Conservation (phyloP, 35 echinoderm and acorn worm species). For the Stichopus chloronotus region DNA sequence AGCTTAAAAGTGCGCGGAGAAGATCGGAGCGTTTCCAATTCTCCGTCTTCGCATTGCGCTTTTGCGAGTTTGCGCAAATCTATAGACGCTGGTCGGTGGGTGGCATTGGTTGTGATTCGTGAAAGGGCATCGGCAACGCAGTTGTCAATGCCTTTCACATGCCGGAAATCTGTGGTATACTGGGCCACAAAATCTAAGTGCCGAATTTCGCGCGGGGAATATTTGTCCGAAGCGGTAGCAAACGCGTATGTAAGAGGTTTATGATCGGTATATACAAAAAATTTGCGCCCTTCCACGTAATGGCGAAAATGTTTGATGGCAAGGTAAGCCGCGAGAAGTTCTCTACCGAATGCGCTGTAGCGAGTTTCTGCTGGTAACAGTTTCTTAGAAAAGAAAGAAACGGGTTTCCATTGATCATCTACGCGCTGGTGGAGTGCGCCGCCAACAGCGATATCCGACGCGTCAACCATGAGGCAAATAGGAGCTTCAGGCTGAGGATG, state of each 20-base stretch:
- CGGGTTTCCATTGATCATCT: too few species aligned
- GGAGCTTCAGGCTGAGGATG: too few species aligned
- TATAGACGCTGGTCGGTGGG: background rate
- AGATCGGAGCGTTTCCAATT: constrained; percentile 14
- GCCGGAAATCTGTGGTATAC: constrained; percentile 52
- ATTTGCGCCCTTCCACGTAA: constrained; percentile 43
- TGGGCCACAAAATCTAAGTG: constrained; percentile 53
- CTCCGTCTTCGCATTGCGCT: background rate
- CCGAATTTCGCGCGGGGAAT: constrained; percentile 32
- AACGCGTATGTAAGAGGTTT: background rate
- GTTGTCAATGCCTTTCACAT: background rate
- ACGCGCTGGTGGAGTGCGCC: too few species aligned
- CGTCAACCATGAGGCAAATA: too few species aligned
- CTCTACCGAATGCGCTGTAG: too few species aligned
- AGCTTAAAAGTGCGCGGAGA: background rate
- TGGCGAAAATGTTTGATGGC: constrained; percentile 53
- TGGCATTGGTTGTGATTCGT: background rate
- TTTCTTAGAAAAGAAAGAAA: too few species aligned
- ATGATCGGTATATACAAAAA: background rate
- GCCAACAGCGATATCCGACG: too few species aligned
- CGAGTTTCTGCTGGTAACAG: too few species aligned
- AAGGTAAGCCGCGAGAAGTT: constrained; percentile 59
- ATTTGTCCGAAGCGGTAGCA: background rate
- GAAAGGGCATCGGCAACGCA: background rate
- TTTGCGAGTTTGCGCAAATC: background rate